Percentiles rank a stretch among this genome's conserved stretches.
These are phyloP conservation scores for Notocelia uddmanniana DNA, from an alignment of 2,888 invertebrate species.

Conservation along the genomic window DNA sequence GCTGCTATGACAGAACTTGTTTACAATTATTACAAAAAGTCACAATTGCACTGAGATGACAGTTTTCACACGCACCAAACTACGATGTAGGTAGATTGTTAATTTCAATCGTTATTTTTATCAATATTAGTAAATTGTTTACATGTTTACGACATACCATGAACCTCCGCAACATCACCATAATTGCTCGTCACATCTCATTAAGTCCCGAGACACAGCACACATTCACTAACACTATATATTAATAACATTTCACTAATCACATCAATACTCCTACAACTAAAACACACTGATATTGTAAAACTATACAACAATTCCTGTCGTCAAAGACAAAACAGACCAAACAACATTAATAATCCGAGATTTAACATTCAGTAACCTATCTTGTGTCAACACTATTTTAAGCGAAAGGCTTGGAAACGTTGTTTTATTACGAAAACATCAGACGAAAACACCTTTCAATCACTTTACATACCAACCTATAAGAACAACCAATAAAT, in stretches of 20 bases:
- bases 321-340: not conserved
- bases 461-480: not conserved
- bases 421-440: not conserved
- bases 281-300: not conserved
- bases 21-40: too few species aligned
- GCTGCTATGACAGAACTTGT: too few species aligned
- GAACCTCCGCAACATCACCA: conserved; percentile 77
- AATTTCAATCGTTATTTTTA: not conserved
- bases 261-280: conserved; percentile 15
- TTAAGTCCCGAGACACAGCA: conserved; percentile 45
- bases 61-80: too few species aligned
- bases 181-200: conserved; percentile 65
- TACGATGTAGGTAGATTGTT: too few species aligned
- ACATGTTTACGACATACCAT: conserved; percentile 67
- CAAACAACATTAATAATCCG: not conserved
- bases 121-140: not conserved
- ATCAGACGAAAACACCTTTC: conserved; percentile 2
- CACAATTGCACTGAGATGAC: too few species aligned
- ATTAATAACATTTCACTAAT: conserved; percentile 21
- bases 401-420: not conserved
- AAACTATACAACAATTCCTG: not conserved
- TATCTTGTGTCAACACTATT: not conserved
- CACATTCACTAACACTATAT: conserved; percentile 48
- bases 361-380: not conserved
- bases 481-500: conserved; percentile 21